These are phyloP conservation scores for Tachyglossus aculeatus DNA, from an alignment of 2,797 vertebrate genomes.

Conservation along the genomic window DNA sequence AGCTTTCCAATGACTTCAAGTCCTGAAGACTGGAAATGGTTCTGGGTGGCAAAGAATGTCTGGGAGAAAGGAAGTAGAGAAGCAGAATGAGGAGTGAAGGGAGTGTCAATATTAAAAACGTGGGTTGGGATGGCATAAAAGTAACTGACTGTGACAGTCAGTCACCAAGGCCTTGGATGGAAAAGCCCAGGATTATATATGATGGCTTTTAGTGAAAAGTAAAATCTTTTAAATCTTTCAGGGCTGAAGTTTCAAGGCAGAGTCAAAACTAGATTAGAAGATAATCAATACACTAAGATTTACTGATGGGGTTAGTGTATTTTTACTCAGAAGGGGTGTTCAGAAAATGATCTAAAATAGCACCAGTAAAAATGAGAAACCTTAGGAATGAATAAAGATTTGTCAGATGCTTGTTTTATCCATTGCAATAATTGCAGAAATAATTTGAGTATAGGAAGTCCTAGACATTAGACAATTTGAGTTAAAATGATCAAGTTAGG, in stretches of 20 bases:
- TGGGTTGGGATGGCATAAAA: constrained; percentile 59
- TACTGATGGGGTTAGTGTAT: constrained; percentile 20
- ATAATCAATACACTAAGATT: constrained; percentile 53
- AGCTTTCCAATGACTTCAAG: constrained; percentile 20
- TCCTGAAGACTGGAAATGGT: constrained; percentile 35
- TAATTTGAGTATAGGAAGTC: too few relatives aligned
- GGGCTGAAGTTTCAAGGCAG: constrained; percentile 57
- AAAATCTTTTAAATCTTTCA: constrained; percentile 66
- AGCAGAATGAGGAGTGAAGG: constrained; percentile 46
- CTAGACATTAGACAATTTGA: too few relatives aligned
- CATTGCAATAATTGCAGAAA: too few relatives aligned
- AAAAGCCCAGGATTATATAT: constrained; percentile 50
- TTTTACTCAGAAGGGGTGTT: constrained; percentile 24
- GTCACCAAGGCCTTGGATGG: constrained; percentile 49
- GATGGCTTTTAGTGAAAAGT: constrained; percentile 55
- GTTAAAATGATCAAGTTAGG: too few relatives aligned
- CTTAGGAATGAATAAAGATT: too few relatives aligned
- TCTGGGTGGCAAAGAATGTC: constrained; percentile 44
- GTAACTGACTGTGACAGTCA: constrained; percentile 55
- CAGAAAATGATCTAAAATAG: constrained; percentile 7
- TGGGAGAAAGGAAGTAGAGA: constrained; percentile 36
- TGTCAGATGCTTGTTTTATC: too few relatives aligned
- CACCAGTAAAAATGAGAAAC: background rate
- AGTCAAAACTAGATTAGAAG: constrained; percentile 62
- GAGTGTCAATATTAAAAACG: constrained; percentile 53